These are phyloP conservation scores for Cossypha polioptera DNA, from an alignment of 2,797 vertebrate genomes.

Conservation along the genomic window DNA sequence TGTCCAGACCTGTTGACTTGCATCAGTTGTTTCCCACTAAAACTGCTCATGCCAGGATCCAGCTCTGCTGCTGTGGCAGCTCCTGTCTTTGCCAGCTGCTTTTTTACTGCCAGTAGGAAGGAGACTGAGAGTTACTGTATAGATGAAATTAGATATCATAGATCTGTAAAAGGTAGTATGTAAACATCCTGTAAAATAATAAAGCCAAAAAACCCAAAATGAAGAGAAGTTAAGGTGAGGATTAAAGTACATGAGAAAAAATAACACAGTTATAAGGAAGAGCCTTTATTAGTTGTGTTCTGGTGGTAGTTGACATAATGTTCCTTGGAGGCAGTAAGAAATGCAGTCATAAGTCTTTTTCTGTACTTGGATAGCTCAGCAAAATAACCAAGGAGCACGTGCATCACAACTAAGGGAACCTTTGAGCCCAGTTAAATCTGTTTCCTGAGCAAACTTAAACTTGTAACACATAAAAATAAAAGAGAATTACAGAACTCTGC, in stretches of 20 bases:
- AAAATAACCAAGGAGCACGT: neutral
- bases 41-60: neutral
- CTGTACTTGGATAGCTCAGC: neutral
- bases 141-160: neutral
- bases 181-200: neutral
- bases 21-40: neutral
- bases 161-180: neutral
- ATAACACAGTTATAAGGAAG: neutral
- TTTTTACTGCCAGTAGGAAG: slow-evolving; percentile 15
- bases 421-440: slow-evolving; percentile 7
- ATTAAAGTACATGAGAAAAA: neutral
- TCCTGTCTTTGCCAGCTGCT: slow-evolving; percentile 23
- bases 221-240: neutral
- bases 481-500: neutral
- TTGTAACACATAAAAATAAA: neutral
- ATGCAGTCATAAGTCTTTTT: neutral
- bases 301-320: slow-evolving; percentile 6
- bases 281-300: neutral
- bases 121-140: neutral
- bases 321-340: slow-evolving; percentile 17
- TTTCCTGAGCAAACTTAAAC: neutral
- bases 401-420: neutral
- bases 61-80: neutral
- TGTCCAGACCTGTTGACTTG: slow-evolving; percentile 11
- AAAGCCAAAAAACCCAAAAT: neutral